Percentiles rank a stretch among this genome's conserved stretches.
Conservation (phyloP, 2,113 vertebrate genomes). For the Pseudorhombus dupliciocellatus region DNA sequence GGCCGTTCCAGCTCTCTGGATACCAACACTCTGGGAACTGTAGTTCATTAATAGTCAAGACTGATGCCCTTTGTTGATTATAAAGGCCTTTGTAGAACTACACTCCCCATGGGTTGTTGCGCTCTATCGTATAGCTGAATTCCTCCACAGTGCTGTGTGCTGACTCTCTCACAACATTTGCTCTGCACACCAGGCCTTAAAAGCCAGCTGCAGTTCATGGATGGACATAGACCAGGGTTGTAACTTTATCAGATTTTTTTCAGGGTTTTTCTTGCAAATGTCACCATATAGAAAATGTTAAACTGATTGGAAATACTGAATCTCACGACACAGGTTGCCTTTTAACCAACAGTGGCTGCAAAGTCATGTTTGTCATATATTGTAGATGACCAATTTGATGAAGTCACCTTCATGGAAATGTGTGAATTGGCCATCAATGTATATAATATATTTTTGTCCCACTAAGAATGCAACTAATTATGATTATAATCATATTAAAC, state of each 20-base stretch:
- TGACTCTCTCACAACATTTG: slow-evolving; percentile 49
- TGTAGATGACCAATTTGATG: neutral
- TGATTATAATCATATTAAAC: neutral
- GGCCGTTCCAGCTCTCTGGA: slow-evolving; percentile 79
- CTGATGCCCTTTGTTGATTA: slow-evolving; percentile 76
- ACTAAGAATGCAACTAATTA: neutral
- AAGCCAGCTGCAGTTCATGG: slow-evolving; percentile 32
- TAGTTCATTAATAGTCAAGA: slow-evolving; percentile 78
- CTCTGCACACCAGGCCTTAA: slow-evolving; percentile 21
- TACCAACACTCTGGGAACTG: slow-evolving; percentile 77
- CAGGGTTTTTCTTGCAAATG: slow-evolving; percentile 1
- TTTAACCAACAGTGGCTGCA: neutral
- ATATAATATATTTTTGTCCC: neutral
- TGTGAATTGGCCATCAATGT: neutral
- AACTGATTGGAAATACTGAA: neutral
- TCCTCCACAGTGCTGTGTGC: slow-evolving; percentile 64
- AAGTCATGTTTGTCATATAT: neutral
- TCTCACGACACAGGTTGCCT: neutral
- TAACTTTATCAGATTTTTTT: slow-evolving; percentile 1
- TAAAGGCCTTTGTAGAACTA: slow-evolving; percentile 65
- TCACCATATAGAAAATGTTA: neutral
- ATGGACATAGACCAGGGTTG: slow-evolving; percentile 12
- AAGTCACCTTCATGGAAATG: neutral
- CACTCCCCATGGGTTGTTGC: slow-evolving; percentile 67
- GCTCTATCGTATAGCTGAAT: slow-evolving; percentile 64